Evolutionary conservation across 2,113 vertebrate genomes (phyloP), one percentile per base, ranked within the genome.

Genomic region (Prionailurus viverrinus): DNA sequence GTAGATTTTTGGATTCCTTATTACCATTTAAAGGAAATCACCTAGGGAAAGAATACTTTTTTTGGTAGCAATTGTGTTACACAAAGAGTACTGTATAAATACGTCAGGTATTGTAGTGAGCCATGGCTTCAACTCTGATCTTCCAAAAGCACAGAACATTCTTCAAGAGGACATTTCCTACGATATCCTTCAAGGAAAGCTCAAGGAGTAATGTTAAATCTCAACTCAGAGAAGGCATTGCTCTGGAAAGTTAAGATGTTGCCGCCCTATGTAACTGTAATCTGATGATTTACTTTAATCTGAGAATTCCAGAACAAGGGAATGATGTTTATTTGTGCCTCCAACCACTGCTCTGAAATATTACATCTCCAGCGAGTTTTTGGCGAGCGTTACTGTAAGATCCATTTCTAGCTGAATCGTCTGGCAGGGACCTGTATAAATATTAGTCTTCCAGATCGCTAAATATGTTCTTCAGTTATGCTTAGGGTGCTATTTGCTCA

Each of bases 111-210:
- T 45, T 87, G 51, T 11, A 79, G 45, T 58, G 45, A 51, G 63
- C 18, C 45, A 53, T 79, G 88, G 53, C 55, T 91, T 84, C 78
- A 93, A 91, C 86, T 95, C 10, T 85, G 87, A 85, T 85, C 86
- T 95, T 96, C 65, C 9, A 29, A 51, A 94, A 81, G 48, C 36
- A 83, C 11, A 74, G 76, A 73, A 58, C 51, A 84, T 83, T 83
- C 82, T 91, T 97, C 65, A 74, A n/a, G 74, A 89, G n/a, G 3
- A 79, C 27, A 27, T 94, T 85, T 95, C 51, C 83, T 78, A 23
- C 16, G 76, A 74, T 51, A 95, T 48, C 18, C 27, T 83, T 78
- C 74, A 78, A 33, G n/a, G 51, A 87, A 91, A 69, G 76, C 65
- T 76, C 9, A 86, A 36, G 48, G 25, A 33, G 7, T 76, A 66